Base-by-base conservation (phyloP, 2,113 vertebrate species). In the Ptyas mucosa region DNA sequence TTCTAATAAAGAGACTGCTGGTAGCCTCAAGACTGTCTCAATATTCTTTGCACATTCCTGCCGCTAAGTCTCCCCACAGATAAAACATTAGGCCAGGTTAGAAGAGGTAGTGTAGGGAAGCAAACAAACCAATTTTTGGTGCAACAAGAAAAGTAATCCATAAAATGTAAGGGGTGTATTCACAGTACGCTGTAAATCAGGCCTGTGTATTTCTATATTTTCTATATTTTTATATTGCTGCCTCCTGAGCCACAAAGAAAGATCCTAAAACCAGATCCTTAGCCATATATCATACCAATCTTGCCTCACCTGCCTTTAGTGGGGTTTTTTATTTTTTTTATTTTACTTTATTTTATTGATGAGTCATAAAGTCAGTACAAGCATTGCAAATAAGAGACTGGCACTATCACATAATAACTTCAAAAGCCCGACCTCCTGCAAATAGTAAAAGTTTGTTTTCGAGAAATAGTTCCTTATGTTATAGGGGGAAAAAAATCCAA, bases 151-250 rank as follows among this genome's bases (percentile, higher is more conserved):
- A 90, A 87, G 5, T n/a, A 20, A 89, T 90, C 86, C 9, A 39
- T n/a, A 87, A 81, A 46, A 39, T 58, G 26, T 85, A 51, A 58
- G n/a, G 54, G 29, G 26, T 86, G 39, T 61, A 53, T 29, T 61
- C 92, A 26, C 54, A 26, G 54, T 51, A 51, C 5, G 29, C n/a
- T 85, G 88, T 93, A 93, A 93, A 89, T 93, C 92, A 93, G 24
- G 0, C 29, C 3, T 58, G 43, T 51, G 9, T 29, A 51, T 85
- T 92, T 85, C 88, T 89, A 34, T 75, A 86, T 26, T 85, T 92
- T 85, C 88, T 89, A 34, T 75, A 86, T 26, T 93, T 93, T 93
- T 86, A 90, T 90, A 43, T 58, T 89, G 3, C 51, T 89, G 49
- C 75, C 88, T 85, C 10, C 61, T 92, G 51, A 89, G 8, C 52